Conservation (phyloP, 2,113 vertebrate genomes). For the Vulpes vulpes region DNA sequence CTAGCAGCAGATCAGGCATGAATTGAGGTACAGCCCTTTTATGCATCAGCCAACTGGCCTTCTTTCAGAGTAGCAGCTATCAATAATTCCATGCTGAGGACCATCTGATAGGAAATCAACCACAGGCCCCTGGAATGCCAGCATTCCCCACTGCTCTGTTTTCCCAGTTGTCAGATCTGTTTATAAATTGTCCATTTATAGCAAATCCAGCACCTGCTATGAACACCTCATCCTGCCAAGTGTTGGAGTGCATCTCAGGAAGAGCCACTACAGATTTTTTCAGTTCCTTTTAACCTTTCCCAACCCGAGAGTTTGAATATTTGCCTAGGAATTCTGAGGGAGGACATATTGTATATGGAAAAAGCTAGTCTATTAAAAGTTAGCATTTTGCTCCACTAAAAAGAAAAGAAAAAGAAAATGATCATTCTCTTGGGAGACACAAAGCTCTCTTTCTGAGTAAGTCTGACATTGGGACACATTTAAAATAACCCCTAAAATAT, state of each 20-base stretch:
- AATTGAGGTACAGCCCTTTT: slow-evolving; percentile 60
- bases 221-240: slow-evolving; percentile 87
- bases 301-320: slow-evolving; percentile 43
- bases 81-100: slow-evolving; percentile 59
- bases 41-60: slow-evolving; percentile 62
- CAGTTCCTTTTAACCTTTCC: slow-evolving; percentile 43
- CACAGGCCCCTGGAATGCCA: slow-evolving; percentile 82
- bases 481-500: slow-evolving; percentile 59
- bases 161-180: slow-evolving; percentile 91
- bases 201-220: slow-evolving; percentile 89
- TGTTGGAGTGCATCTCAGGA: slow-evolving; percentile 67
- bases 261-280: slow-evolving; percentile 52
- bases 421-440: slow-evolving; percentile 23
- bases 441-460: slow-evolving; percentile 67
- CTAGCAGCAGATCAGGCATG: neutral
- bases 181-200: slow-evolving; percentile 92
- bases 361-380: slow-evolving; percentile 40
- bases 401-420: neutral
- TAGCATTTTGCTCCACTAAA: slow-evolving; percentile 56
- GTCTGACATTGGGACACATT: slow-evolving; percentile 62
- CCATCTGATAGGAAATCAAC: slow-evolving; percentile 79
- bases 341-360: slow-evolving; percentile 16
- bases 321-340: slow-evolving; percentile 72
- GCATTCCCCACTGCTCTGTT: slow-evolving; percentile 84
- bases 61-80: slow-evolving; percentile 62